Conservation (phyloP, 2,888 invertebrate species). For the Bibio marci region DNA sequence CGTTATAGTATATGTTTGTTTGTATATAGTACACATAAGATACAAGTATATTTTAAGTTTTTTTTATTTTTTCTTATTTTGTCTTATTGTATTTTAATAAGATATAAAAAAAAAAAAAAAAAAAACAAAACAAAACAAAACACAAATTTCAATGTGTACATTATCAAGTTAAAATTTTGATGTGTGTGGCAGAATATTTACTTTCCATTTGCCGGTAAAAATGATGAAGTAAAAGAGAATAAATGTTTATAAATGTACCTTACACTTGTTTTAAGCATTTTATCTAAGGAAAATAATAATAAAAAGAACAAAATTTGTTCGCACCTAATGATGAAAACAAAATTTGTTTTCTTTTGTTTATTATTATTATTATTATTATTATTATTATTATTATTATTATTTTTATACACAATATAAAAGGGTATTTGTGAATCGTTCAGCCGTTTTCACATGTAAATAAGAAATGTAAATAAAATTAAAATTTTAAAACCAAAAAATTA, state of each 20-base stretch:
- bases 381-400: no score
- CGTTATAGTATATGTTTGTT: no score
- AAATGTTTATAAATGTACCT: neutral
- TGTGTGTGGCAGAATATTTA: conserved; percentile 1
- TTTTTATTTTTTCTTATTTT: no score
- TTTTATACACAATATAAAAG: neutral
- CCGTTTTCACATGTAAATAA: conserved; percentile 1
- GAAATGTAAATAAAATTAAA: neutral
- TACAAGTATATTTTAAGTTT: no score
- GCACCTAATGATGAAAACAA: neutral
- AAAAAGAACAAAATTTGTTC: neutral
- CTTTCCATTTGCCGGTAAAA: conserved; percentile 2
- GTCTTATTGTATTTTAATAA: no score
- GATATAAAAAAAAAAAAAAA: no score
- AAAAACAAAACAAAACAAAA: no score
- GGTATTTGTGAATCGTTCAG: neutral
- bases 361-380: no score
- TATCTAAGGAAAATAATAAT: neutral
- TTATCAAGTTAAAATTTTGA: no score
- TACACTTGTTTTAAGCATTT: conserved; percentile 1
- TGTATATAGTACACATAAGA: no score
- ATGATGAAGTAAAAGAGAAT: neutral
- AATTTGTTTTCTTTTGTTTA: neutral
- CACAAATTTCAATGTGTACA: no score
- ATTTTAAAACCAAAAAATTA: no score